Evolutionary conservation across 2,888 invertebrate genomes (phyloP), one percentile per base, ranked within the genome.

Genomic region (Apotomis capreana): DNA sequence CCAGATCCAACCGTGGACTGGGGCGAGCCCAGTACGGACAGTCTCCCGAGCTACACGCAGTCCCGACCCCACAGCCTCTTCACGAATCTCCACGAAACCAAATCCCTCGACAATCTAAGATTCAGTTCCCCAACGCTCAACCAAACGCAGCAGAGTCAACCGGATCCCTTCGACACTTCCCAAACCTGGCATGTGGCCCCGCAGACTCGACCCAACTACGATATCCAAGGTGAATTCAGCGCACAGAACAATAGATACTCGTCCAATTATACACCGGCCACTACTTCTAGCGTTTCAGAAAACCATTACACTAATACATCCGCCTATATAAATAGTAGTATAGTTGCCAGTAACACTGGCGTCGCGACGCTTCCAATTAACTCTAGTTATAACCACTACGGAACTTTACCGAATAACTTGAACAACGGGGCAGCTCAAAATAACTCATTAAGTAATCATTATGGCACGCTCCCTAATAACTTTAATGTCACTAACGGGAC

Each of bases 1-100:
- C 46, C 85, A 92, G 89, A 83, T 68, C 78, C 80, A 57, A 90
- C 89, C 58, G 72, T 83, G 5, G 87, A 88, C 64, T 91, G 91
- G 91, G 88, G 87, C 8, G 89, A 89, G 63, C 87, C 88, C 59
- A 91, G 89, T 68, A 85, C 89, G 74, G 93, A 93, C 77, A 92
- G 90, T 75, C 81, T 91, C 13, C 90, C 91, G 4, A 84, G 86
- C 4, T 83, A 83, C 60, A 81, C 84, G 0, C 77, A 83, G 4
- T 84, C 79, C 68, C 82, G 80, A 70, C 78, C 77, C 71, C 71
- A 79, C 2, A 87, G 83, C 67, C 84, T 71, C 13, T 81, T 81
- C 65, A 70, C 84, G 2, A 88, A 84, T 75, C 83, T 92, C 12
- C 88, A 88, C 70, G 89, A 89, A 77, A 89, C 92, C 74, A 92